Conservation (phyloP, 2,113 vertebrate genomes). For the Zosterops lateralis region DNA sequence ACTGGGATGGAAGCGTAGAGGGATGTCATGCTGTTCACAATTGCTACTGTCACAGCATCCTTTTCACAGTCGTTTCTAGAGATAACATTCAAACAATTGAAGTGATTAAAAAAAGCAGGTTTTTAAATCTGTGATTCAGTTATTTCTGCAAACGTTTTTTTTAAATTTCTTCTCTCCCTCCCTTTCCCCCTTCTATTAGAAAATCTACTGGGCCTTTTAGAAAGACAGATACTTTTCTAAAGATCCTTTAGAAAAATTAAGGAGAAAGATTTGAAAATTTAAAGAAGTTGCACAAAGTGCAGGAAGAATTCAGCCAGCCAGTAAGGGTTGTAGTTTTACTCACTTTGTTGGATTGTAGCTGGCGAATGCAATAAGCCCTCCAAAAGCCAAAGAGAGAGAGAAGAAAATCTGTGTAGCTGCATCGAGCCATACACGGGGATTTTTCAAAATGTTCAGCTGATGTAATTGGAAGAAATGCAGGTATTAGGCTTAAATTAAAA, state of each 20-base stretch:
- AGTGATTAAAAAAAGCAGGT: not conserved
- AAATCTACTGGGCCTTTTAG: not conserved
- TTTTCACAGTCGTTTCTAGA: constrained; percentile 88
- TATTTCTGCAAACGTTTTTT: not conserved
- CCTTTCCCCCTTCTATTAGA: not conserved
- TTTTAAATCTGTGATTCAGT: not conserved
- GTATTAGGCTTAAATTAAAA: not conserved
- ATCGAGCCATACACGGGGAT: constrained; percentile 89
- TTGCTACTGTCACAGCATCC: constrained; percentile 83
- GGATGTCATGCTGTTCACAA: constrained; percentile 89
- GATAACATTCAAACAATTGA: not conserved
- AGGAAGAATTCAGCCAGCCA: not conserved
- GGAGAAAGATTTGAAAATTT: not conserved
- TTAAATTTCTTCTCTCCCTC: not conserved
- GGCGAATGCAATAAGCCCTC: constrained; percentile 89
- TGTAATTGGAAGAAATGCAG: not conserved
- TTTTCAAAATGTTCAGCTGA: constrained; percentile 80
- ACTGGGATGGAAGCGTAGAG: constrained; percentile 86
- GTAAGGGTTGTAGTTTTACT: not conserved
- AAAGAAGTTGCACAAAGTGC: not conserved
- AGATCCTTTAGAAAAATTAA: not conserved
- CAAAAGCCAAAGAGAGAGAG: constrained; percentile 89
- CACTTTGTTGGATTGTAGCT: constrained; percentile 89
- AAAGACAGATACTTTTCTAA: not conserved
- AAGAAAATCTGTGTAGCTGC: constrained; percentile 94